Base-by-base conservation (phyloP, 2,113 vertebrate genomes). In the Silurus asotus region DNA sequence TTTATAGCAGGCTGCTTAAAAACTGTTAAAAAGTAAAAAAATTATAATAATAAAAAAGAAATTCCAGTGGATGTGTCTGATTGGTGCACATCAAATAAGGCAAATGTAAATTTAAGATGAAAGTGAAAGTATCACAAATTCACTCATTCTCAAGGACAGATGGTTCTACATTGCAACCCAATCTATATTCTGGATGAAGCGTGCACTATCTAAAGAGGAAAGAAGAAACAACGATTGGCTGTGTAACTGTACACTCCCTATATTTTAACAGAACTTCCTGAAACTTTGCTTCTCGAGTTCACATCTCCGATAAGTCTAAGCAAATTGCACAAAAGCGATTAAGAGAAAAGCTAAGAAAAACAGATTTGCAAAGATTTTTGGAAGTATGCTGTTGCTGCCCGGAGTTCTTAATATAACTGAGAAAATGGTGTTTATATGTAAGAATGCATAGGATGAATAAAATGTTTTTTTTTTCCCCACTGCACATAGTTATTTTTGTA, bases 171-270 rank as follows among this genome's bases (percentile, higher is more conserved):
- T 90, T 3, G 91, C 91, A 92, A 93, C 88, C 90, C 92, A 92
- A 94, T 94, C 93, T 93, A 88, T 92, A 93, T 94, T 94, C 93
- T 90, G 89, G 86, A 93, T 89, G 88, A 89, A 58, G 74, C 23
- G 76, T 88, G 89, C 83, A 81, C 91, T 93, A 92, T 92, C 93
- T 93, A 93, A 93, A 93, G 92, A 58, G 77, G 14, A 80, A 61
- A 45, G 48, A 58, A 80, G 61, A 61, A n/a, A 56, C 77, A 80
- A 92, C 65, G 91, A 90, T 49, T 76, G 82, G 84, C 87, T 90
- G 88, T 92, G 91, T 90, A 91, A 90, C 88, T 91, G 89, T 91
- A 91, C 84, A 89, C 92, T 91, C 84, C 88, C 91, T 88, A 92
- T 90, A 92, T 93, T 93, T 67, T 75, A 86, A 89, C 81, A 92